Evolutionary conservation across 1,140 invertebrate genomes (phyloP), one percentile per base, ranked within the genome.

Genomic region (Lasioglossum baleicum): DNA sequence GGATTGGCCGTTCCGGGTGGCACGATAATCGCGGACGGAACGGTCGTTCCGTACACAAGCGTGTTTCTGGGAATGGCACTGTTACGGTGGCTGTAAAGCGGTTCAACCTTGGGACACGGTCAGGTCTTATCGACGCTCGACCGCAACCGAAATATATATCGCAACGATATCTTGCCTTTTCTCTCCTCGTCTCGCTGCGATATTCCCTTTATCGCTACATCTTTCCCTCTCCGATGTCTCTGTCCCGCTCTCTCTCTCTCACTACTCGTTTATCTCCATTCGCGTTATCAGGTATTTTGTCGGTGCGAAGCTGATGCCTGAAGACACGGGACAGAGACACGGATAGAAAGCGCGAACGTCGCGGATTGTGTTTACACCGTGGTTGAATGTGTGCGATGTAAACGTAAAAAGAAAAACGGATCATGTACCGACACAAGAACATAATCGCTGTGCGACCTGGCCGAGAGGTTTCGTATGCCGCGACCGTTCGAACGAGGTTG

Each of bases 111-210:
- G 70, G 60, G 51, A 72, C 22, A 15, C 70, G 35, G 17, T 63
- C 48, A 35, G 26, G 51, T 65, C 76, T 79, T 79, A 72, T 73
- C 69, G 70, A 71, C 70, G 40, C 31, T 53, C 26, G 53, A 73
- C 61, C 61, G 69, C 61, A 73, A 79, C 70, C 42, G 67, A 79
- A 72, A 79, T 66, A 11, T 48, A 48, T 48, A 73, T 79, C 69
- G 69, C 70, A 6, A 64, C 67, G 75, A 58, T 79, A 79, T 79
- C 76, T 79, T 42, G 10, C 31, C 63, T 53, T 35, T n/a, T 64
- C 69, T 5, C 44, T 72, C 44, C 20, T 15, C 13, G 8, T 60
- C 26, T 42, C 35, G n/a, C 26, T 20, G 15, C 42, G 15, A 13
- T 15, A n/a, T 20, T 22, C 17, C 26, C 26, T 7, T 68, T 40